These are phyloP conservation scores for Cromileptes altivelis DNA, from an alignment of 2,113 vertebrate species.

Conservation along the genomic window DNA sequence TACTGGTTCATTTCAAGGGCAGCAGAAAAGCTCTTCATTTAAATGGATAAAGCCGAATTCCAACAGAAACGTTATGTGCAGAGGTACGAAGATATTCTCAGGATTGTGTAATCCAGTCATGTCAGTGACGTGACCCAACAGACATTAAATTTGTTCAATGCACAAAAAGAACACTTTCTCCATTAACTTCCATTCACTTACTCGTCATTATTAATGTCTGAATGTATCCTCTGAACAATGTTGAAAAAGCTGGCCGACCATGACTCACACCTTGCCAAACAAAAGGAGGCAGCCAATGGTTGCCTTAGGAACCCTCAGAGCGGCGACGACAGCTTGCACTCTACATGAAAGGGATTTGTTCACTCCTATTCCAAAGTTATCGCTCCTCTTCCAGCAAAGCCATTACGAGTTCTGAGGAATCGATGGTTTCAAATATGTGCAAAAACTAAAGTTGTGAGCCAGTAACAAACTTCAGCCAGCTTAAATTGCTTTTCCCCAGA, in stretches of 20 bases:
- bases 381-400: constrained; percentile 10
- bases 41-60: neutral
- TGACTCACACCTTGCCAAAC: constrained; percentile 54
- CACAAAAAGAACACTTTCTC: neutral
- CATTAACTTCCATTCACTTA: neutral
- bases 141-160: neutral
- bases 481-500: constrained; percentile 24
- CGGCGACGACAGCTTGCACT: constrained; percentile 16
- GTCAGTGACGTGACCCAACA: neutral
- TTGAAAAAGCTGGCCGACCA: neutral
- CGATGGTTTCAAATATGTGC: constrained; percentile 22
- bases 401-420: constrained; percentile 30
- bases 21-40: neutral
- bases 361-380: constrained; percentile 13
- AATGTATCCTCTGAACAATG: neutral
- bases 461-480: constrained; percentile 6
- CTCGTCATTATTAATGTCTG: neutral
- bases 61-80: neutral
- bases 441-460: constrained; percentile 22
- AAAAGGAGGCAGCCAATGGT: constrained; percentile 36
- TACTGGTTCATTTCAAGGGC: neutral
- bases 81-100: neutral
- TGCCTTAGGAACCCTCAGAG: constrained; percentile 54
- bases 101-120: neutral
- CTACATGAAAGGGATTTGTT: constrained; percentile 46